Percentiles rank a stretch among this genome's conserved stretches.
Conservation (phyloP, 2,888 invertebrate species). For the Hirtodrosophila duncani region DNA sequence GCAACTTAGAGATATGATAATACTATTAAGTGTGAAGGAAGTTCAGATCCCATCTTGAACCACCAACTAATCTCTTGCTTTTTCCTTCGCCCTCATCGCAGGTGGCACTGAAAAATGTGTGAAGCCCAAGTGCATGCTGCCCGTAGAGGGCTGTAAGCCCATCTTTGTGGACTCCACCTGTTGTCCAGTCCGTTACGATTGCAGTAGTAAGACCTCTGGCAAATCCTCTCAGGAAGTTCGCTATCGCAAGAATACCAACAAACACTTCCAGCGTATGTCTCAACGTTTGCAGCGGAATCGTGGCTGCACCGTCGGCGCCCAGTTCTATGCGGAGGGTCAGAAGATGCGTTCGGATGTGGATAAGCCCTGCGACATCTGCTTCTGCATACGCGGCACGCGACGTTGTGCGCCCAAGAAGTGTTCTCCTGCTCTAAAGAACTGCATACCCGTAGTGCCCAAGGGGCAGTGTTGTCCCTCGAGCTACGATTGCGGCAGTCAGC, state of each 20-base stretch:
- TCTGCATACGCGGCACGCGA: conserved; percentile 86
- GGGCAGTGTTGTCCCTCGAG: conserved; percentile 92
- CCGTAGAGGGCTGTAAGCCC: conserved; percentile 82
- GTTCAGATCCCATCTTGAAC: too few relatives aligned
- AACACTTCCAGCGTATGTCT: conserved; percentile 75
- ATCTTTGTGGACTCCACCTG: conserved; percentile 80
- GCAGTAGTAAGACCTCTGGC: conserved; percentile 77
- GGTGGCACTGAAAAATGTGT: conserved; percentile 86
- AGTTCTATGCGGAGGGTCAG: conserved; percentile 84
- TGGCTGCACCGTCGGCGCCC: conserved; percentile 82
- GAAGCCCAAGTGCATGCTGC: conserved; percentile 87
- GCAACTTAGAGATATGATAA: too few relatives aligned
- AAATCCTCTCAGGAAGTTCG: conserved; percentile 75
- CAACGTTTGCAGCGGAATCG: conserved; percentile 75
- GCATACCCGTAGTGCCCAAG: conserved; percentile 85
- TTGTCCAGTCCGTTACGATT: conserved; percentile 90
- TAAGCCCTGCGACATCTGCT: conserved; percentile 86
- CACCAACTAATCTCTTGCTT: too few relatives aligned
- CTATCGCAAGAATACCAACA: conserved; percentile 73
- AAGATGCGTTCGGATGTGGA: conserved; percentile 80
- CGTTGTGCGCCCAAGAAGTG: conserved; percentile 88
- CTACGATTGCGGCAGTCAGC: conserved; percentile 86
- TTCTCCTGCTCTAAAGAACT: conserved; percentile 86
- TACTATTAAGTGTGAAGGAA: too few relatives aligned
- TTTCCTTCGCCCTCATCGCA: conserved; percentile 11